These are phyloP conservation scores for Struthidea cinerea DNA, from an alignment of 2,113 vertebrate species.

Conservation along the genomic window DNA sequence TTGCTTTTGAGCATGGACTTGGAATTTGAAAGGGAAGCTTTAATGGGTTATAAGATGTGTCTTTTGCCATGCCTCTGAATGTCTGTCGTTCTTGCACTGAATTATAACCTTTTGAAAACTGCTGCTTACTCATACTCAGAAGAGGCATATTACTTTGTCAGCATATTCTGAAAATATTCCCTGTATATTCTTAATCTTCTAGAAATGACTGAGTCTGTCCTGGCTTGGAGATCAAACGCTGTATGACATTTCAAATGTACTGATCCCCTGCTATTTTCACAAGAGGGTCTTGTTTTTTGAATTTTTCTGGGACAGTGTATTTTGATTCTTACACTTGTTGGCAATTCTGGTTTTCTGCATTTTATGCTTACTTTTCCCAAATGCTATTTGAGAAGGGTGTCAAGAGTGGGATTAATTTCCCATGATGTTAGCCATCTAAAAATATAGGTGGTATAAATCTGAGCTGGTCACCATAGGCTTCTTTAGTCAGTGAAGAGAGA, in stretches of 20 bases:
- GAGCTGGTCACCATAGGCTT: neutral
- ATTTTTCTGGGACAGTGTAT: neutral
- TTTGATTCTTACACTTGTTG: slow-evolving; percentile 7
- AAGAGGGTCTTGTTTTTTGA: neutral
- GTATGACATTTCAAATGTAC: slow-evolving; percentile 1
- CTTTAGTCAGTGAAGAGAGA: neutral
- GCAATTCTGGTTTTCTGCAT: neutral
- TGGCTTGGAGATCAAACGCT: slow-evolving; percentile 31
- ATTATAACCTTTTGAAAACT: slow-evolving; percentile 50
- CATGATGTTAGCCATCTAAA: neutral
- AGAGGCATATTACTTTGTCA: slow-evolving; percentile 36
- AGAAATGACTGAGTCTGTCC: slow-evolving; percentile 6
- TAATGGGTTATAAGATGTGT: neutral
- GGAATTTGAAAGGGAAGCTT: neutral
- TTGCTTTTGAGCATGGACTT: neutral
- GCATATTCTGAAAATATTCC: slow-evolving; percentile 38
- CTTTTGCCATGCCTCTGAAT: slow-evolving; percentile 8
- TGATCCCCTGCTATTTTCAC: slow-evolving; percentile 25
- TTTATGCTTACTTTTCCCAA: neutral
- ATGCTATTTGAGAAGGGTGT: neutral
- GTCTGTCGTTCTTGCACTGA: neutral
- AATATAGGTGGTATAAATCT: neutral
- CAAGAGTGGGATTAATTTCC: neutral
- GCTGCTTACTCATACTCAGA: slow-evolving; percentile 41
- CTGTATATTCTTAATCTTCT: slow-evolving; percentile 35